Base-by-base conservation (phyloP, 2,797 vertebrate genomes). In the Enteromius afrohamiltoni region DNA sequence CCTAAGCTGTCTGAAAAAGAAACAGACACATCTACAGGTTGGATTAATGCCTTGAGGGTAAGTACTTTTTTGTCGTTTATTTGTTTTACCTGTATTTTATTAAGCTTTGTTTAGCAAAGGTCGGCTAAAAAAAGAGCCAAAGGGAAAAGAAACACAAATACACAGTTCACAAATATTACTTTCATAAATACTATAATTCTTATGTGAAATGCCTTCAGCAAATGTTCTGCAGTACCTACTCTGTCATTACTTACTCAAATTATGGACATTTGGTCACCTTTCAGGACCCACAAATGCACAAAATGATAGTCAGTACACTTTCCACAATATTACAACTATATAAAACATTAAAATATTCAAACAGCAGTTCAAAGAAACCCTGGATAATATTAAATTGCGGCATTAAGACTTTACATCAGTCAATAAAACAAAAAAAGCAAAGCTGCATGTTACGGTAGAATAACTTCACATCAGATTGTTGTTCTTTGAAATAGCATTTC, bases 331-430 rank as follows among this genome's bases (percentile, higher is more conserved):
- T 40, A 79, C 16, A 51, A 85, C 42, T 40, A 40, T 40, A 40
- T 40, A 8, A 40, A 40, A 40, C 37, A 40, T 40, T 8, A 40
- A 40, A 40, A 34, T 40, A 69, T 55, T 82, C 14, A 31, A 53
- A 62, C 31, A 34, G 84, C 55, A 78, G 23, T 55, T 85, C 3
- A 51, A 45, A 47, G 21, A 78, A 85, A 71, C 26, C 34, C 14
- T 21, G 13, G 51, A 31, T 60, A 40, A 49, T 51, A 65, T n/a
- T 68, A 14, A 70, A 75, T 67, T 80, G 49, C 34, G 62, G 47
- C 42, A 67, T n/a, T 3, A 80, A 58, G 13, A 75, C 67, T 80
- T 75, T 47, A 62, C 47, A 58, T 23, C 29, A 73, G 45, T 45
- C 65, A 51, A 82, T 73, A 82, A 73, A 75, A 37, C 51, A 23